Conservation (phyloP, 2,113 vertebrate genomes). For the Asarcornis scutulata region DNA sequence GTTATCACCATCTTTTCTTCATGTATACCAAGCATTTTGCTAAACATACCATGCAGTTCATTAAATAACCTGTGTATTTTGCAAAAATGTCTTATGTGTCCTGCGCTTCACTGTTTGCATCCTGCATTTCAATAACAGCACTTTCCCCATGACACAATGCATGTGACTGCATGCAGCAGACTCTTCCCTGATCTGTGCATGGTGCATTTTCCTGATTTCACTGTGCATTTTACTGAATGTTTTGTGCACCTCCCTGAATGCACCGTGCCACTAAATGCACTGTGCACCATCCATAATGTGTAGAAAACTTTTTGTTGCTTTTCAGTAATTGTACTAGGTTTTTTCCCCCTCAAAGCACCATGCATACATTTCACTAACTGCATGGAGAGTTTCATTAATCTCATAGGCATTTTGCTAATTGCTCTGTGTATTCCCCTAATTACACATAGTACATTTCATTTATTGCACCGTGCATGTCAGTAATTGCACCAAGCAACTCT, state of each 20-base stretch:
- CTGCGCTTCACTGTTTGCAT: background rate
- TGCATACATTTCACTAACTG: accelerated
- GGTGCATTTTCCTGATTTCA: accelerated
- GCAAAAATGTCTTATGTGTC: background rate
- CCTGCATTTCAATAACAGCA: background rate
- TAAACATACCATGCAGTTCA: background rate
- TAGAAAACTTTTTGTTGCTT: background rate
- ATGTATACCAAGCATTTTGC: accelerated
- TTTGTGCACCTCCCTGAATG: background rate
- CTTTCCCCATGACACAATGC: accelerated
- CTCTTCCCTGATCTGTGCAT: accelerated
- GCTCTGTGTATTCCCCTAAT: background rate
- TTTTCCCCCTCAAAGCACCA: background rate
- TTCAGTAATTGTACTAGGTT: background rate
- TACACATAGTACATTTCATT: too few species aligned
- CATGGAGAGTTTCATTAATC: accelerated
- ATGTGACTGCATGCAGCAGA: too few species aligned
- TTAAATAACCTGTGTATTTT: background rate
- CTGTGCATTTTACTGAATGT: accelerated
- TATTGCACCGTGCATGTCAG: accelerated
- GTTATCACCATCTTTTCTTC: accelerated
- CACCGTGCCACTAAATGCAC: accelerated
- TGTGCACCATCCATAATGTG: accelerated
- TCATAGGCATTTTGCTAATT: background rate
- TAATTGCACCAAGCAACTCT: background rate